Base-by-base conservation (phyloP, 2,113 vertebrate species). In the Rousettus leschenaultii region DNA sequence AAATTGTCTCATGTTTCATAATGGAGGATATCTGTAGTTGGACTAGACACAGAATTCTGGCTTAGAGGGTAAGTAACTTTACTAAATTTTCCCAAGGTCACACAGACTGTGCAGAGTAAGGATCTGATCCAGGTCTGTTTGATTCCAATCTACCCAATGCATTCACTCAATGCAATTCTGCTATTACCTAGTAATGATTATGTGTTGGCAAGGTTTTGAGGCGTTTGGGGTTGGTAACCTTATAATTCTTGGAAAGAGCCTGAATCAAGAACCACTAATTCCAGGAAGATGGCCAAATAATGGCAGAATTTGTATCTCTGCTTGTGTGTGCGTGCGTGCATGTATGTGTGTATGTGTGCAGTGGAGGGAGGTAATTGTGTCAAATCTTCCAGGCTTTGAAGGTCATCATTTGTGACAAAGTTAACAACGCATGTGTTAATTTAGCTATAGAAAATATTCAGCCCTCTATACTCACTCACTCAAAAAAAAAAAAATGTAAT, bases 401-500 rank as follows among this genome's bases (percentile, higher is more conserved):
- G 93, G 85, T 96, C 61, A 87, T 57, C 8, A 61, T 55, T 93
- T 74, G 70, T 85, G 75, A 94, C 70, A 95, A 96, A 88, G 75
- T 86, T 71, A 96, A 96, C 78, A 92, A 96, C 38, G 48, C 48
- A 55, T 73, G 48, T 84, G 40, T 77, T 96, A 97, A 96, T 95
- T 96, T 82, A 94, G 71, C 16, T 94, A 75, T 40, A 85, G 74
- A 95, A 96, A 95, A 92, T 78, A 94, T 84, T 88, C 71, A 57
- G 77, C 28, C 8, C 35, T 74, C 26, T 57, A 22, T 61, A 74
- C 33, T 86, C 57, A 85, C n/a, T 90, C 35, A 75, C 74, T 93
- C 57, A 95, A 95, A 96, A 70, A 84, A 95, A 96, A 40, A 40
- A 40, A 4, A 92, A 97, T 70, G 61, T 38, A 95, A 92, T 86